Conservation (phyloP, 2,888 invertebrate genomes). For the Andrena flavipes region DNA sequence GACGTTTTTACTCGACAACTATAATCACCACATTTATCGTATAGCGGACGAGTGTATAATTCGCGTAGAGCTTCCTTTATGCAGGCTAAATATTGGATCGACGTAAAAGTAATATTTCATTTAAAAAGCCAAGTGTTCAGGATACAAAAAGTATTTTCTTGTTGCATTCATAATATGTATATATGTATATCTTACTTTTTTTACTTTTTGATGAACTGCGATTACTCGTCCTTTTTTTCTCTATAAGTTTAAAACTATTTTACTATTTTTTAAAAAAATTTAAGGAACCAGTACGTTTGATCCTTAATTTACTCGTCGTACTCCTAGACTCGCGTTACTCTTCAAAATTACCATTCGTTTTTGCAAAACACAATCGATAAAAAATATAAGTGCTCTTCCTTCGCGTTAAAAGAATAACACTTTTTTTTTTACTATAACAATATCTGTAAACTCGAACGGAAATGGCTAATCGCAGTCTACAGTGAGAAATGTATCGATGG, state of each 20-base stretch:
- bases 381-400: constrained; percentile 49
- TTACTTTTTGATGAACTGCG: constrained; percentile 48
- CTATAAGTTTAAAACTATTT: constrained; percentile 48
- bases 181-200: constrained; percentile 29
- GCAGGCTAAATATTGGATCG: constrained; percentile 65
- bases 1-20: constrained; percentile 68
- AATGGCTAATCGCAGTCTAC: constrained; percentile 60
- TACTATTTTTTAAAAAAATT: constrained; percentile 39
- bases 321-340: constrained; percentile 29
- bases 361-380: constrained; percentile 48
- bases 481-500: constrained; percentile 46
- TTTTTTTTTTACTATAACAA: constrained; percentile 37
- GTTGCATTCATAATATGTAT: constrained; percentile 36
- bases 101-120: constrained; percentile 53
- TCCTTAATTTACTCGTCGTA: constrained; percentile 46
- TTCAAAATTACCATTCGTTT: constrained; percentile 29
- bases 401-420: constrained; percentile 48
- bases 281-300: constrained; percentile 56
- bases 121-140: constrained; percentile 46
- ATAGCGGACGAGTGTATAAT: constrained; percentile 59
- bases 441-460: constrained; percentile 42
- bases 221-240: constrained; percentile 44
- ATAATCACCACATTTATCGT: constrained; percentile 72
- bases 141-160: constrained; percentile 52
- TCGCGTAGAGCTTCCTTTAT: constrained; percentile 66